Evolutionary conservation across 2,113 vertebrate genomes (phyloP), one percentile per base, ranked within the genome.

Genomic region (Eolophus roseicapilla): DNA sequence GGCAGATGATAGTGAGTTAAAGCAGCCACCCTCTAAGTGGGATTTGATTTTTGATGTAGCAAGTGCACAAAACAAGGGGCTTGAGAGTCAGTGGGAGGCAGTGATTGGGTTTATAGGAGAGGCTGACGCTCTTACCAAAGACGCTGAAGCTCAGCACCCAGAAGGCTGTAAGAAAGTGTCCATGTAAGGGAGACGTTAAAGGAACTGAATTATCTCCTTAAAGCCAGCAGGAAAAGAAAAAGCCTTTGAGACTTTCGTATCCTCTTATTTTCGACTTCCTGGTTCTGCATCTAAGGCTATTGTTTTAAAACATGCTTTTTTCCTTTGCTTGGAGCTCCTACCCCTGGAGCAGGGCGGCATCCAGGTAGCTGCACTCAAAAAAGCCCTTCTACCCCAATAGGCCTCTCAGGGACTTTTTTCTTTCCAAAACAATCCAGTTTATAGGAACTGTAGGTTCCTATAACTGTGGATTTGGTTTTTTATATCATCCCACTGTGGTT

Each of bases 1-100:
- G 5, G 57, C 69, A 91, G 74, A 73, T 49, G 74, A 73, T 49
- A 79, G 57, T 31, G 39, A 92, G 57, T 76, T 93, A 79, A 91
- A 91, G 69, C 50, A 94, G 82, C 24, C 35, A 71, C 43, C 7
- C 16, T 80, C 59, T 81, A 74, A 93, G 86, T 37, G 43, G 19
- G 57, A 85, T 84, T 93, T 27, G 33, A 69, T 82, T 88, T 43
- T 35, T 68, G 43, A 52, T n/a, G 50, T 18, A 88, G 39, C n/a
- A 64, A 92, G 84, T 6, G 15, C 27, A 68, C 5, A 43, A 64
- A 65, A 94, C 57, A 91, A 29, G 6, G 39, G 17, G n/a, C 10
- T 83, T 77, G 49, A 82, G 41, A 13, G 4, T 47, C 2, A 0
- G 23, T n/a, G 20, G 10, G 7, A 64, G 23, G 41, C 41, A 52